Evolutionary conservation across 2,888 invertebrate species (phyloP), one percentile per base, ranked within the genome.

Genomic region (Lasioglossum marginatum): DNA sequence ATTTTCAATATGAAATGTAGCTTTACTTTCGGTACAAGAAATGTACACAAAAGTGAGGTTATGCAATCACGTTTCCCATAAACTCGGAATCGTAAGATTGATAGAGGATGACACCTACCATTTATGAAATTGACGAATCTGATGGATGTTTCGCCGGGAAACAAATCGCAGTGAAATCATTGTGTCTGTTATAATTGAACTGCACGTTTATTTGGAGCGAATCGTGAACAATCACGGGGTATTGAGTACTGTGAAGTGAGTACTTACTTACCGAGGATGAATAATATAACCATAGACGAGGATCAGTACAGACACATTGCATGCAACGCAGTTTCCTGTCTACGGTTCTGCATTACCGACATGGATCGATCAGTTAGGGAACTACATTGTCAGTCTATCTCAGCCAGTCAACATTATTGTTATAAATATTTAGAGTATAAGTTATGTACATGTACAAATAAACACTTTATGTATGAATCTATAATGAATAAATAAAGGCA

Each of bases 81-180:
- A 37, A 14, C 5, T n/a, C 8, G 57, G 37, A 72, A 70, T 4
- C 14, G 2, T 8, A 23, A 40, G 66, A 63, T 77, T n/a, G n/a
- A 23, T 10, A 78, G 10, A 27, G n/a, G 40, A 66, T 73, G 14
- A 43, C 52, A 70, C 81, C 84, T 84, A 93, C 94, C 94, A 93
- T 93, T 92, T 94, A 81, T 94, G 94, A 85, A 95, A 92, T 73
- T 92, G 92, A 40, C 95, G 92, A 6, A 94, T 77, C 68, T 93
- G 94, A 77, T 88, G 85, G 12, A 92, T 37, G 63, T 91, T 93
- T 48, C 89, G 90, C 40, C 90, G 92, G 27, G 90, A 80, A n/a
- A 91, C 75, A 37, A 93, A 71, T 45, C 94, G 91, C 19, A 93
- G 72, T 6, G 93, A 91, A 80, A 93, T 93, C 93, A 94, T 94